A percentile compares a stretch with the other conserved stretches of the same genome.
phyloP scores from a whole-genome alignment of 2,888 invertebrate species.

The Stenotaenia linearis region DNA sequence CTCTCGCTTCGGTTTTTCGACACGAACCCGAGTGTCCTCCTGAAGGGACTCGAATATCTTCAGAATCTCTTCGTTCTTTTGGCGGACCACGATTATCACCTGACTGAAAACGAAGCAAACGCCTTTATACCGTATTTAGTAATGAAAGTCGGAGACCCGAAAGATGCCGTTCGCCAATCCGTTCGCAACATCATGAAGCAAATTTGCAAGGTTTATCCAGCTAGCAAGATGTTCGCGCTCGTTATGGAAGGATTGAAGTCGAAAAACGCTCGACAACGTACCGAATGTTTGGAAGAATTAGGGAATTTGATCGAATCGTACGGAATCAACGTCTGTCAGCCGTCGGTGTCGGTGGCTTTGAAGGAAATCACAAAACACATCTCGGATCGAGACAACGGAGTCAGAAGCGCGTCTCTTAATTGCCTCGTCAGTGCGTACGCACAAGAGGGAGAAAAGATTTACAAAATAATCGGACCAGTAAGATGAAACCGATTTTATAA shows the following conservation, averaged over 20 bases:
- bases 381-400: constrained; percentile 90
- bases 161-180: constrained; percentile 86
- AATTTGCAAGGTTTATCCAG: constrained; percentile 78
- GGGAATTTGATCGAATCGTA: constrained; percentile 77
- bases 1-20: constrained; percentile 93
- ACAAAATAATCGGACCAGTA: constrained; percentile 85
- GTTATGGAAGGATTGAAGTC: constrained; percentile 93
- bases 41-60: constrained; percentile 91
- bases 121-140: constrained; percentile 93
- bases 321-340: constrained; percentile 76
- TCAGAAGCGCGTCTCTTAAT: constrained; percentile 91
- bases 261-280: constrained; percentile 91
- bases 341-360: constrained; percentile 69
- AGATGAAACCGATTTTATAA: constrained; percentile 38
- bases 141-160: constrained; percentile 89
- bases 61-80: constrained; percentile 73
- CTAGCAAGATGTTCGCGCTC: constrained; percentile 79
- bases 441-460: constrained; percentile 82
- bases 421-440: constrained; percentile 85
- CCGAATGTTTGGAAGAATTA: constrained; percentile 91
- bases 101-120: constrained; percentile 84
- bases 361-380: constrained; percentile 91
- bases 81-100: constrained; percentile 71
- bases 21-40: constrained; percentile 93
- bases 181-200: constrained; percentile 79